Evolutionary conservation across 2,113 vertebrate species (phyloP), one percentile per base, ranked within the genome.

Genomic region (pig (Sus scrofa)): DNA sequence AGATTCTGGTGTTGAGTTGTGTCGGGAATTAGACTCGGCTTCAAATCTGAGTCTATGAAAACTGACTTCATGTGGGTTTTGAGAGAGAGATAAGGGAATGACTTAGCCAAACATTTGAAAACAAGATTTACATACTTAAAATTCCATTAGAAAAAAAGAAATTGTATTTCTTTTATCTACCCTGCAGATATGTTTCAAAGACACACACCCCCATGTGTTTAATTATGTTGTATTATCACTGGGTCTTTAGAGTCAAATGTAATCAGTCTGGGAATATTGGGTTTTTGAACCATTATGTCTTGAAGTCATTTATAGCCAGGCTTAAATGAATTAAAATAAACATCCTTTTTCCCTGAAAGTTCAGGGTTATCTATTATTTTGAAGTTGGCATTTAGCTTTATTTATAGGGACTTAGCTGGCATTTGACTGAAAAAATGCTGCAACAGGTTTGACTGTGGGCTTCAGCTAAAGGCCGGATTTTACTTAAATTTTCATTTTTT

Each of bases 401-500:
- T 96, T 98, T 98, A 82, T 82, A 87, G 75, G 39, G 75, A 85
- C 67, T 60, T 84, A 56, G 86, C 87, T 97, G 96, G 78, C 81
- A 95, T 96, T 93, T 94, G 81, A 90, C 81, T 96, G 70, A 81
- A 89, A 93, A 96, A 97, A 96, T n/a, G 79, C 34, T 52, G n/a
- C 13, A 8, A 0, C 13, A 95, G 81, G 18, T 79, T 73, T 84
- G 67, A 97, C 97, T 19, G 24, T 10, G 77, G 91, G 37, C 14
- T 96, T 52, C 39, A 77, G 70, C 89, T 96, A 98, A 98, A 98
- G 84, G 95, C 19, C 93, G 96, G n/a, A 83, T 54, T 96, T 58
- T 32, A 97, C 83, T 96, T 92, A 73, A 85, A 24, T 86, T 93
- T 97, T 75, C 34, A 88, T 86, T 82, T 77, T 27, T 85, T 90